Evolutionary conservation across 2,888 invertebrate species (phyloP), one percentile per base, ranked within the genome.

Genomic region (Spisula solida): DNA sequence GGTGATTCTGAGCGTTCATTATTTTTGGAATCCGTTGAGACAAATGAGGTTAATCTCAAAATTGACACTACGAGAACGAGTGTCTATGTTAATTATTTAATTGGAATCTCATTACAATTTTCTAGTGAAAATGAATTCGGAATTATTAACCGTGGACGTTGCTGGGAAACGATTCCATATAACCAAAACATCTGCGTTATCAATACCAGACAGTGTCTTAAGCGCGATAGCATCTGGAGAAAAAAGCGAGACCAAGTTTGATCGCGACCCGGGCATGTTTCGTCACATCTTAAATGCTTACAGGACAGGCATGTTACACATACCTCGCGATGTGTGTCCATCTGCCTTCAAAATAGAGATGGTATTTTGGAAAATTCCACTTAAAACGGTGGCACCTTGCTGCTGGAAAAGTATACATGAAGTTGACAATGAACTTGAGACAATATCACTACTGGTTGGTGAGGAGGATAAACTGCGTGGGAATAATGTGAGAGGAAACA

Each of bases 381-480:
- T 81, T 16, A 25, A 86, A 34, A 34, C 66, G 41, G 25, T 86
- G 47, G 80, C 86, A 14, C 81, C 81, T 0, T 86, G 86, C 20
- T 86, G 86, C 48, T 86, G 81, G 81, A 81, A 86, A 70, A 47
- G 34, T n/a, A 25, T 86, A 1, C 81, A 86, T 66, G 86, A 81
- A 25, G 18, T 60, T 16, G 70, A 81, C 0, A 55, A 81, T 18
- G 60, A 86, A 14, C 10, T 81, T 10, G 86, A 66, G 18, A 80
- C 85, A 5, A 29, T 85, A 20, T 51, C 78, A 51, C 75, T 85
- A 18, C 48, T 85, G 18, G 12, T 79, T 8, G 56, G 56, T n/a
- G 81, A 56, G 34, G 34, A 81, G 34, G 14, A 60, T 16, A 81
- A 56, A 20, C 31, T 75, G 16, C 5, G 1, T 0, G 34, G 18